Evolutionary conservation across 2,888 invertebrate genomes (phyloP), one percentile per base, ranked within the genome.

Genomic region (Lycia hirtaria): DNA sequence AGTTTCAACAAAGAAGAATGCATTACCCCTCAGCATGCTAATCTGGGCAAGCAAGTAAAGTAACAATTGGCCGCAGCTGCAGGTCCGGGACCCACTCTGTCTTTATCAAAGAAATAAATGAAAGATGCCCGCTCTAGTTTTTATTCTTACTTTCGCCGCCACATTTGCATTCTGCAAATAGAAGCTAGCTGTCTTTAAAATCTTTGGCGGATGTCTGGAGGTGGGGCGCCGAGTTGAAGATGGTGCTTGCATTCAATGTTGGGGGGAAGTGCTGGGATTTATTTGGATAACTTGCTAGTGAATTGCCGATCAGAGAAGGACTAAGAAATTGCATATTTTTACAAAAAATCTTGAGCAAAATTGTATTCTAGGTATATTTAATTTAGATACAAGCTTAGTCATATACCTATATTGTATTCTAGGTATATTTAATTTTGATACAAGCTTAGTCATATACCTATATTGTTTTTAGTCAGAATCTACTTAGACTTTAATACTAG

Each of bases 11-110:
- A 81, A 83, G 80, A 73, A 68, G 78, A 83, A 78, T 81, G 79
- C 78, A 84, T 80, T 79, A 75, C 71, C 68, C 64, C 65, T 64
- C 63, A 73, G 72, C 73, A 80, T 78, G 79, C 80, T 80, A 83
- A 83, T 80, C 71, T 69, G 56, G 60, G 68, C 66, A 64, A 74
- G 75, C 69, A 76, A 77, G 73, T 72, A 70, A 72, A 80, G 80
- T 81, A 83, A 85, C 85, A 83, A 85, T 85, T 81, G 81, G 79
- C 78, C 80, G 57, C 88, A 88, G 87, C 82, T 87, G 88, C 75
- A 72, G 68, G 68, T 68, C 71, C 78, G 70, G 68, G 71, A 73
- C 68, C 73, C 75, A 75, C 75, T 81, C 71, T 64, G 69, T 79
- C 78, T 80, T 79, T 80, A 82, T 83, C 83, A 80, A 77, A 83